Percentiles rank a stretch among this genome's conserved stretches.
These are phyloP conservation scores for Ceratina japonica DNA, from an alignment of 1,140 invertebrate species.

Conservation along the genomic window DNA sequence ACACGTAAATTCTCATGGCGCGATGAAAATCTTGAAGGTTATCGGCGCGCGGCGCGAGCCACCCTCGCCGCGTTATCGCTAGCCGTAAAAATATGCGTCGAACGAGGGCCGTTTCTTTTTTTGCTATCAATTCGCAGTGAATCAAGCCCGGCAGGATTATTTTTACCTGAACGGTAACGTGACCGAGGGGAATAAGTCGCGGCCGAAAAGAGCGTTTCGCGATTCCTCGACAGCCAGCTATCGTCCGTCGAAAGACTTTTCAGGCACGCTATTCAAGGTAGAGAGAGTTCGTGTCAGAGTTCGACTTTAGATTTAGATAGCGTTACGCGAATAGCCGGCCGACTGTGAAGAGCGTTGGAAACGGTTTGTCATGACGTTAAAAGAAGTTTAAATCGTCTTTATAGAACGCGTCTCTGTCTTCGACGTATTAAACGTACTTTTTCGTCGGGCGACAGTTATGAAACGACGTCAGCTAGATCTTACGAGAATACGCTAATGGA, in stretches of 20 bases:
- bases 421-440: too few species aligned
- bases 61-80: background rate
- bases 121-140: slow-evolving; percentile 13
- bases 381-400: too few species aligned
- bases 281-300: background rate
- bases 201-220: background rate
- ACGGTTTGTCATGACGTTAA: too few species aligned
- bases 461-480: too few species aligned
- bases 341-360: too few species aligned
- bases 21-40: slow-evolving; percentile 7
- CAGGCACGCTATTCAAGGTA: background rate
- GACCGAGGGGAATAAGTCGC: background rate
- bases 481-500: too few species aligned
- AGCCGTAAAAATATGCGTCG: background rate
- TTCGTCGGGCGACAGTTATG: too few species aligned
- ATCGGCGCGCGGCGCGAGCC: too few species aligned
- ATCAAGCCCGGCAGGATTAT: slow-evolving; percentile 2
- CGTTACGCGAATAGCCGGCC: too few species aligned
- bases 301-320: too few species aligned
- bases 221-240: background rate
- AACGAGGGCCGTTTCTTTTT: background rate
- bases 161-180: slow-evolving; percentile 4
- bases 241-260: slow-evolving; percentile 5
- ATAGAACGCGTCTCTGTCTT: too few species aligned
- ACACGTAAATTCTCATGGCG: background rate